phyloP scores from a whole-genome alignment of 2,113 vertebrate species.

The Limanda limanda region DNA sequence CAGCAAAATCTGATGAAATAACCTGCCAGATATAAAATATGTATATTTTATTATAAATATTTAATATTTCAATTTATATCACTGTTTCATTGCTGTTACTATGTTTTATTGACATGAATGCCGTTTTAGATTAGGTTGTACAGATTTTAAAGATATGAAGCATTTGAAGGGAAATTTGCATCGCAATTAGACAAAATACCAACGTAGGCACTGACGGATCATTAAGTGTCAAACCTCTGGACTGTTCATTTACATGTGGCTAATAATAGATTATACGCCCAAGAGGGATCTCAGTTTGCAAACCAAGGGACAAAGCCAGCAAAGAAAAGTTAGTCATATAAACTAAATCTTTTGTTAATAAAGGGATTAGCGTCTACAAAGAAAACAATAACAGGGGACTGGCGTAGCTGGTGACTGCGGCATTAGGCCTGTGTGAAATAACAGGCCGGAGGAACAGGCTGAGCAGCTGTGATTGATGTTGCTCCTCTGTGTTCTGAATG shows the following conservation, averaged over 20 bases:
- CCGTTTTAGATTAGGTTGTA: too few species aligned
- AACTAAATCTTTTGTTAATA: slow-evolving; percentile 29
- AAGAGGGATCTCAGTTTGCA: slow-evolving; percentile 14
- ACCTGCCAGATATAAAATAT: too few species aligned
- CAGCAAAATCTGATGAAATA: too few species aligned
- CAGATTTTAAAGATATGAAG: too few species aligned
- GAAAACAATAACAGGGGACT: slow-evolving; percentile 46
- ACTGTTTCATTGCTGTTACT: too few species aligned
- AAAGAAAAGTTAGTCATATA: slow-evolving; percentile 20
- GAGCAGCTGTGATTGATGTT: slow-evolving; percentile 75
- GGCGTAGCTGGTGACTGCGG: slow-evolving; percentile 56
- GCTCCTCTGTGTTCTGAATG: slow-evolving; percentile 69
- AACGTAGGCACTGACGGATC: too few species aligned
- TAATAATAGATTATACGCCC: too few species aligned
- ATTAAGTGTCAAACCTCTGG: not conserved
- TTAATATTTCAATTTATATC: too few species aligned
- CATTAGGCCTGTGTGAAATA: slow-evolving; percentile 37
- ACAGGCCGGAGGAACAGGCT: slow-evolving; percentile 49
- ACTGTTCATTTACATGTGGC: not conserved
- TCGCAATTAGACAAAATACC: too few species aligned
- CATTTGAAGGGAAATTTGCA: too few species aligned
- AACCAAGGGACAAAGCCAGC: slow-evolving; percentile 15
- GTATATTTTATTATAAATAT: too few species aligned
- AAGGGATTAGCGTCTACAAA: slow-evolving; percentile 40
- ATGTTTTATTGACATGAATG: too few species aligned